phyloP scores from a whole-genome alignment of 2,113 vertebrate species.

The Cyanoderma ruficeps region DNA sequence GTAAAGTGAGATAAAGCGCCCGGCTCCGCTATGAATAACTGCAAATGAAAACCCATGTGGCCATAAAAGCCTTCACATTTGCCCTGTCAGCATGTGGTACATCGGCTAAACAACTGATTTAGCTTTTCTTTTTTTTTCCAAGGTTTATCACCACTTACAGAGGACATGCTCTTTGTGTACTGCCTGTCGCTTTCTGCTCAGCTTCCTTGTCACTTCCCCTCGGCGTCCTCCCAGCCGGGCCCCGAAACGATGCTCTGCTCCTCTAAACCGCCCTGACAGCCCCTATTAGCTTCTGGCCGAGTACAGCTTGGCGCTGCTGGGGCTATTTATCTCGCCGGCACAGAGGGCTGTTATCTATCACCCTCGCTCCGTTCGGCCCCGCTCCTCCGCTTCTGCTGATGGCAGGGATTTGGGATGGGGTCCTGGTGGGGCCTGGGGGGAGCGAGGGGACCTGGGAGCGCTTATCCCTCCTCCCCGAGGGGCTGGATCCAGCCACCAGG shows the following conservation, averaged over 20 bases:
- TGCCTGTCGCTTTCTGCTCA: constrained; percentile 66
- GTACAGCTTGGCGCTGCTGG: constrained; percentile 48
- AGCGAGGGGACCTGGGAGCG: neutral
- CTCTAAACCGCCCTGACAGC: constrained; percentile 59
- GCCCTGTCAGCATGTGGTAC: constrained; percentile 77
- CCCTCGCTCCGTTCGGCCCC: neutral
- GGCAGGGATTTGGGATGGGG: constrained; percentile 10
- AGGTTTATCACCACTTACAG: constrained; percentile 77
- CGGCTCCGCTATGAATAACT: constrained; percentile 69
- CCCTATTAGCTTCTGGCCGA: constrained; percentile 41
- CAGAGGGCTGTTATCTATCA: constrained; percentile 59
- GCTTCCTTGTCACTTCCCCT: constrained; percentile 72
- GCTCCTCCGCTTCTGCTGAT: constrained; percentile 36
- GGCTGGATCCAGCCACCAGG: neutral
- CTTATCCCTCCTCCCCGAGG: neutral
- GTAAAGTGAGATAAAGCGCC: constrained; percentile 76
- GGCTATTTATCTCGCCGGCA: constrained; percentile 72
- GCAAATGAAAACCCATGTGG: constrained; percentile 69
- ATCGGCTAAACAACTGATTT: constrained; percentile 69
- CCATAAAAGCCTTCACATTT: constrained; percentile 69
- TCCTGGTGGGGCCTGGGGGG: neutral
- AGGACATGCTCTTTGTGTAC: constrained; percentile 74
- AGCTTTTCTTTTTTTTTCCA: constrained; percentile 34
- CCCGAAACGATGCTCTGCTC: constrained; percentile 48
- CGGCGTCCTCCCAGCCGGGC: constrained; percentile 22